These are phyloP conservation scores for Crax fasciolata DNA, from an alignment of 2,797 vertebrate species.

Conservation along the genomic window DNA sequence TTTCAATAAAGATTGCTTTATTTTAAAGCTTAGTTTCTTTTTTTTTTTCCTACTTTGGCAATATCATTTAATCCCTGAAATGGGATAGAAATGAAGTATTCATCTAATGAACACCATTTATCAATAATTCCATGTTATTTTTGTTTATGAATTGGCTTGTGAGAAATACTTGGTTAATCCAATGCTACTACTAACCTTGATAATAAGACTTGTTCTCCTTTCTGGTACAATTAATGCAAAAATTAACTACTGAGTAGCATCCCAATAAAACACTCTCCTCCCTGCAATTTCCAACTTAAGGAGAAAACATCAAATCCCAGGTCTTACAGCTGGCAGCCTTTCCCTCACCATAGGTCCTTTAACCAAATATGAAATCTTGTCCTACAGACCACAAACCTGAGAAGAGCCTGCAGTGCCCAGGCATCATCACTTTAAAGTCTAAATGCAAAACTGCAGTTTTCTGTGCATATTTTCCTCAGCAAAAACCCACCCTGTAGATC, in stretches of 20 bases:
- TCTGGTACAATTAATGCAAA: neutral
- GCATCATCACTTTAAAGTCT: neutral
- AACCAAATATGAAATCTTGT: neutral
- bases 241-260: neutral
- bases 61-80: neutral
- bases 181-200: neutral
- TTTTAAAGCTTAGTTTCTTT: neutral
- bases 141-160: neutral
- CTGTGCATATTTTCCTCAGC: neutral
- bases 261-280: neutral
- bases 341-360: neutral
- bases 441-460: neutral
- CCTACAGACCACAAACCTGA: neutral
- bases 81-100: neutral
- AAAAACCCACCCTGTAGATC: neutral
- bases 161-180: neutral
- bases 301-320: neutral
- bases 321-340: neutral
- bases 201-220: neutral
- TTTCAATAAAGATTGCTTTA: neutral
- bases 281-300: neutral
- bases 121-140: neutral
- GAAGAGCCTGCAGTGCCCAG: neutral
- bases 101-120: neutral
- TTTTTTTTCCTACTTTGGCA: neutral